Evolutionary conservation across 2,797 vertebrate genomes (phyloP).

Genomic region (Sarcophilus harrisii): DNA sequence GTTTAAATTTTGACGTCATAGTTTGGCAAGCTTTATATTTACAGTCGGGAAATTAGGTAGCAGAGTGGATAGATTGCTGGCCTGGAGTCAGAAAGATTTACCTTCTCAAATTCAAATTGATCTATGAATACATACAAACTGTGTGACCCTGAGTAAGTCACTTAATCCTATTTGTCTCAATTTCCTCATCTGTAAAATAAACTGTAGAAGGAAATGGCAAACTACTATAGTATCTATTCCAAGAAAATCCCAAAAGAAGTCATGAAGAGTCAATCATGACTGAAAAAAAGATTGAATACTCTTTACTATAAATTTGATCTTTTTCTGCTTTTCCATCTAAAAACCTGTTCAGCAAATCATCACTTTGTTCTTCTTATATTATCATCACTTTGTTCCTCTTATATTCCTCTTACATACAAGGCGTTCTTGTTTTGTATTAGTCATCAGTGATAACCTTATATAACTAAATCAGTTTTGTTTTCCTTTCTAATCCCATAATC

Average conservation of each 20-base stretch:
- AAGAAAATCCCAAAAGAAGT: not conserved
- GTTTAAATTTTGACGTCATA: not conserved
- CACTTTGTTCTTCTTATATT: not conserved
- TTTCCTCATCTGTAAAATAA: not conserved
- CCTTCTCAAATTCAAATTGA: not conserved
- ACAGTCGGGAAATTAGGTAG: not conserved
- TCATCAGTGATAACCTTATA: not conserved
- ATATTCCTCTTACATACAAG: constrained; percentile 28
- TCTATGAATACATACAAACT: not conserved
- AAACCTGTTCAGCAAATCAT: not conserved
- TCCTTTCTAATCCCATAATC: constrained; percentile 75
- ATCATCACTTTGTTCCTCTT: not conserved
- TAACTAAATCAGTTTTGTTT: constrained; percentile 47
- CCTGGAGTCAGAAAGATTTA: not conserved
- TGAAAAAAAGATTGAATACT: not conserved
- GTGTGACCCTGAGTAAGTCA: not conserved
- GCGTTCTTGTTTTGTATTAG: not conserved
- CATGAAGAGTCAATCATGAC: not conserved
- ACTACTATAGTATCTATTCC: not conserved
- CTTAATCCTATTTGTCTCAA: not conserved
- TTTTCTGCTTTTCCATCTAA: not conserved
- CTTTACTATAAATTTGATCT: not conserved
- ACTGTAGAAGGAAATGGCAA: not conserved
- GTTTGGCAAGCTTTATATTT: not conserved
- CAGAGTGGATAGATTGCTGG: not conserved